Base-by-base conservation (phyloP, 2,888 invertebrate genomes). In the Clistopyga incitator region DNA sequence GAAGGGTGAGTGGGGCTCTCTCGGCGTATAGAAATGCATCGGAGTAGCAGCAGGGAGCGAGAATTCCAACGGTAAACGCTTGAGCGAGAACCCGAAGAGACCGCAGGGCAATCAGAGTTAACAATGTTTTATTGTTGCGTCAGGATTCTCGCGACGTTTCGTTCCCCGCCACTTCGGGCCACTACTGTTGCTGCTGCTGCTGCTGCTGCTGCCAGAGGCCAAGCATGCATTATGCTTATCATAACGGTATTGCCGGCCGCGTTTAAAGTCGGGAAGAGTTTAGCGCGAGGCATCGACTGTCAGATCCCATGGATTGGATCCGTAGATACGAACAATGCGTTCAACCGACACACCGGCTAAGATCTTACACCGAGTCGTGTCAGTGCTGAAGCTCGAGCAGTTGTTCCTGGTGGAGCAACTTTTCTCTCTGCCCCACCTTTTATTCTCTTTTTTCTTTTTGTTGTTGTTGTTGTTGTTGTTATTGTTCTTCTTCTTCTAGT, bases 91-190 rank as follows among this genome's bases (percentile, higher is more conserved):
- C 88, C 89, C 87, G 87, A 74, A 61, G 79, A 79, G 82, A 89
- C 90, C 89, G 90, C 90, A 88, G 90, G 90, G 89, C 90, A 92
- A 92, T 92, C 91, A 91, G 87, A 89, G 90, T 91, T 90, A 92
- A 92, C 92, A 92, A 92, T 92, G 92, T 92, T 92, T 92, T 92
- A 92, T 92, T 92, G 92, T 92, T 92, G 90, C 91, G 90, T 91
- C 90, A 91, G 87, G 89, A 81, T 78, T 74, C 72, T 83, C 76
- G 78, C 83, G 84, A 84, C 81, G 81, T 85, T 81, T 79, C 68
- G 79, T 82, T 78, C 78, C 52, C 50, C 64, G 70, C 64, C 70
- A 59, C 29, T 10, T 47, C 13, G 90, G 89, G 88, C 88, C 34
- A 88, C 87, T 11, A 3, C 34, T n/a, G 34, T 34, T 23, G 11